Percentiles rank a stretch among this genome's conserved stretches.
phyloP scores from a whole-genome alignment of 2,113 vertebrate genomes.

The Aleadryas rufinucha region DNA sequence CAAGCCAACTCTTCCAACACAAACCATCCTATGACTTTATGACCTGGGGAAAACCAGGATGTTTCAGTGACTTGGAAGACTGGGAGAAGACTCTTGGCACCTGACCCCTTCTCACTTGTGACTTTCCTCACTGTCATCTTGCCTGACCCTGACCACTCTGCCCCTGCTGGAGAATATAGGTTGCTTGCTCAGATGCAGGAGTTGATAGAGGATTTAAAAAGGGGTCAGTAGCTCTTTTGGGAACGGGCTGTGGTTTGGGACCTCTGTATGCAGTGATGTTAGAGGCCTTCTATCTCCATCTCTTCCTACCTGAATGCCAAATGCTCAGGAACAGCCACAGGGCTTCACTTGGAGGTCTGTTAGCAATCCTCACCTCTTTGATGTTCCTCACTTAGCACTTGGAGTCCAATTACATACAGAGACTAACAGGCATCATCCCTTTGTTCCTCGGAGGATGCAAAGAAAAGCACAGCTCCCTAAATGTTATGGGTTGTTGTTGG shows the following conservation, averaged over 20 bases:
- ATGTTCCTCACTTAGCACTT: not conserved
- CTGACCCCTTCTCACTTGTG: not conserved
- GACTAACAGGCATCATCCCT: not conserved
- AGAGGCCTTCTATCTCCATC: not conserved
- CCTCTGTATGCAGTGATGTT: not conserved
- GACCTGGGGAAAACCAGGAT: not conserved
- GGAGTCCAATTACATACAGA: not conserved
- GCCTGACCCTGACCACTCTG: not conserved
- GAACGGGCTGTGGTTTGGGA: not conserved
- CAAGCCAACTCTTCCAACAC: not conserved
- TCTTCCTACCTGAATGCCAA: not conserved
- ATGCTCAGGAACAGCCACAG: not conserved
- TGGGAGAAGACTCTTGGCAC: not conserved
- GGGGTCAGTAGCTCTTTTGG: not conserved
- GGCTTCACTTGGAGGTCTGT: not conserved
- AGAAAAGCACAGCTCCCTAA: not conserved
- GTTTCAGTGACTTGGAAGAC: not conserved
- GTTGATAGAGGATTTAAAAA: not conserved
- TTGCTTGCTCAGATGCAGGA: not conserved
- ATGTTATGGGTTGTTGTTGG: not conserved
- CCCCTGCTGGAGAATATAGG: not conserved
- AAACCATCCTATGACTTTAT: not conserved
- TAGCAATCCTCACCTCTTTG: not conserved
- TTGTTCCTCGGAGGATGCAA: not conserved
- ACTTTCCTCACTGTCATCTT: not conserved